These are phyloP conservation scores for Sitta europaea DNA, from an alignment of 2,113 vertebrate genomes.

Conservation along the genomic window DNA sequence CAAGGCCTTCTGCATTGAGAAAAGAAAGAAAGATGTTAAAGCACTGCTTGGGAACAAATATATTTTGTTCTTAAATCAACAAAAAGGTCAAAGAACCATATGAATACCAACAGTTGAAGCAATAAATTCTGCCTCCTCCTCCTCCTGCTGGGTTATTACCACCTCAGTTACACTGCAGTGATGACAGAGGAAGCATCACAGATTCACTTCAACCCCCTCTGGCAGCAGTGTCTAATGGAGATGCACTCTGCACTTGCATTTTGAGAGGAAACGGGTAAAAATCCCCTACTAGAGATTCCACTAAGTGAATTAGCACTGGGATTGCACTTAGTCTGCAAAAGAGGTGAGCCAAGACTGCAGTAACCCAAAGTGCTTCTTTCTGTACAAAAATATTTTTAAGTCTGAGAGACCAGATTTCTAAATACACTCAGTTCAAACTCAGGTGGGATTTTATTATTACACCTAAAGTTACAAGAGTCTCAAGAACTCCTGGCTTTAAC, in stretches of 20 bases:
- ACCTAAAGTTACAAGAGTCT: neutral
- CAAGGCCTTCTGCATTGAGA: conserved; percentile 80
- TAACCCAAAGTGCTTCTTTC: no score
- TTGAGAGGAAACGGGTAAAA: neutral
- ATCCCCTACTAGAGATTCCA: neutral
- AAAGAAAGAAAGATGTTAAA: neutral
- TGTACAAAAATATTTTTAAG: no score
- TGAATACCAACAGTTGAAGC: neutral
- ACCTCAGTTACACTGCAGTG: neutral
- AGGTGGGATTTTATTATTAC: neutral
- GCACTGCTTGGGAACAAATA: neutral
- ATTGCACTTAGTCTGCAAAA: neutral
- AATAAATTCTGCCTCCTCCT: neutral
- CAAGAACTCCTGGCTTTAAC: neutral
- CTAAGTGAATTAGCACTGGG: neutral
- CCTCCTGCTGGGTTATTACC: neutral
- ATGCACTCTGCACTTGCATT: neutral
- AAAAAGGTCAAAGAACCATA: neutral
- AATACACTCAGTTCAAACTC: no score
- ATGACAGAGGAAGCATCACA: neutral
- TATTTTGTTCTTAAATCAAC: neutral
- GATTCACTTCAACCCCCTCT: neutral
- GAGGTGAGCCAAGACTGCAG: neutral
- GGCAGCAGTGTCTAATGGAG: neutral
- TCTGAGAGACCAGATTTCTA: no score